Evolutionary conservation across 2,888 invertebrate species (phyloP).

Genomic region (Laspeyria flexula): DNA sequence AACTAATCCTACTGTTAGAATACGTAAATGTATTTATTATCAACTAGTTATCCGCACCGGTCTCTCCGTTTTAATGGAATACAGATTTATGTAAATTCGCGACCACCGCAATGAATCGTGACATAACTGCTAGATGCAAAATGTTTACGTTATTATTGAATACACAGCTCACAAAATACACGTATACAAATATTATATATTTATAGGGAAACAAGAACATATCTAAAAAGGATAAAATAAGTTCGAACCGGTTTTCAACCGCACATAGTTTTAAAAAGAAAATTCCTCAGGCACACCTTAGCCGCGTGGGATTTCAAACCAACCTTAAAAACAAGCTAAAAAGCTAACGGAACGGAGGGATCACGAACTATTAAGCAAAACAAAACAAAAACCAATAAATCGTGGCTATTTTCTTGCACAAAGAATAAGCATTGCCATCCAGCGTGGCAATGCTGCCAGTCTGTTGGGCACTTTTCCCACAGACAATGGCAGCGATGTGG

Average conservation of each 20-base stretch:
- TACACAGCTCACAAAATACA: slow-evolving; percentile 5
- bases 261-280: not conserved
- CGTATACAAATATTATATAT: not conserved
- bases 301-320: not conserved
- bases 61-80: slow-evolving; percentile 38
- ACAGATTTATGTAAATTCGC: slow-evolving; percentile 44
- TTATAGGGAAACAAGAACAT: not conserved
- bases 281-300: not conserved
- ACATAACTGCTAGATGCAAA: slow-evolving; percentile 32
- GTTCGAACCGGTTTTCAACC: not conserved
- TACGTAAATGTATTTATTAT: slow-evolving; percentile 45
- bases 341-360: slow-evolving; percentile 1
- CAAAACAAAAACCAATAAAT: slow-evolving; percentile 6
- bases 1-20: slow-evolving; percentile 26
- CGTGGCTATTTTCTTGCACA: too few species aligned
- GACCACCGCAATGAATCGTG: slow-evolving; percentile 36
- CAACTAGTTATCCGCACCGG: slow-evolving; percentile 29
- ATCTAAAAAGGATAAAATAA: not conserved
- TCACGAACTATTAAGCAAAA: not conserved
- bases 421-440: too few species aligned
- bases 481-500: too few species aligned
- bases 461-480: too few species aligned
- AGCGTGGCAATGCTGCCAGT: too few species aligned
- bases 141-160: slow-evolving; percentile 38
- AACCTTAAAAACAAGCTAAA: slow-evolving; percentile 10